Percentiles rank a stretch among this genome's conserved stretches.
These are phyloP conservation scores for Ctenoplectra terminalis DNA, from an alignment of 1,140 invertebrate genomes.

Conservation along the genomic window DNA sequence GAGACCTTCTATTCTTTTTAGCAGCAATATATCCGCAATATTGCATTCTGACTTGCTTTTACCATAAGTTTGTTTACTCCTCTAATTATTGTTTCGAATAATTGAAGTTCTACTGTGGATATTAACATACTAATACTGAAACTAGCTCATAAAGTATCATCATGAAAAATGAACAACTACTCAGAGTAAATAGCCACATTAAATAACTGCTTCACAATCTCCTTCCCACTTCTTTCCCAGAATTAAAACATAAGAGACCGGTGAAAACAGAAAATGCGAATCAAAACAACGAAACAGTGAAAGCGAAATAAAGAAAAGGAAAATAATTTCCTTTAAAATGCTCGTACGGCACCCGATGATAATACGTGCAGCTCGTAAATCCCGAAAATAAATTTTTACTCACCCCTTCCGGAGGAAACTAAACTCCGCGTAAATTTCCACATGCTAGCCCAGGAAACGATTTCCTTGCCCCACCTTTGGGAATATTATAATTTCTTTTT, in stretches of 20 bases:
- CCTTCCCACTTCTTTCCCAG: neutral
- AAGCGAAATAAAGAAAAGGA: neutral
- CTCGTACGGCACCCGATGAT: neutral
- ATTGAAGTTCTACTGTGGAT: no score
- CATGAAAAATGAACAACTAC: neutral
- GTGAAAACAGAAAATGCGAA: neutral
- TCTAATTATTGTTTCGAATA: no score
- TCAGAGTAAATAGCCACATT: neutral
- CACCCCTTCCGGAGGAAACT: neutral
- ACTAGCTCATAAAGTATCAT: no score
- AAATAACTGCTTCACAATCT: no score
- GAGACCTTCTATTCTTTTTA: no score
- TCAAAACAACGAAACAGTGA: neutral
- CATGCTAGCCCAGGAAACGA: neutral
- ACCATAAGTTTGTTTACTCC: no score
- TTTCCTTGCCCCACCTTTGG: no score
- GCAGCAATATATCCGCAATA: no score
- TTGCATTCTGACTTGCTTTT: no score
- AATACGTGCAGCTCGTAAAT: neutral
- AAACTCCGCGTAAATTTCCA: neutral
- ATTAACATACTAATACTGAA: no score
- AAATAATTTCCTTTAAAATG: neutral
- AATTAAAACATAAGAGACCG: neutral
- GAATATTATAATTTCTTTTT: no score
- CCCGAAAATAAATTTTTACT: conserved; percentile 12